Conservation (phyloP, 2,888 invertebrate species). For the Adelognathus sp. region DNA sequence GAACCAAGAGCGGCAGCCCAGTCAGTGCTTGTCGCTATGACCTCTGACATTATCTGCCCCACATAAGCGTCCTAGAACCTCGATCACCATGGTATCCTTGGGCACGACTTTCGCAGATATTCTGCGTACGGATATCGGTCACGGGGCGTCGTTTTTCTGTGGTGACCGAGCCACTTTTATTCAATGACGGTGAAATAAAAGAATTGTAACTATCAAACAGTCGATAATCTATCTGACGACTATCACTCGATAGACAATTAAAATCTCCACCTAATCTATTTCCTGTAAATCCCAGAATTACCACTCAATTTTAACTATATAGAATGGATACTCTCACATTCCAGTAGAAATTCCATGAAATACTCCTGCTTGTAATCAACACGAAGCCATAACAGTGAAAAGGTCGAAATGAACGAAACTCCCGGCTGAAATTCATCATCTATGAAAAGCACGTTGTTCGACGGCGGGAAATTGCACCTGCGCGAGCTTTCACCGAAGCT, state of each 20-base stretch:
- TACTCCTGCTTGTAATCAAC: not conserved
- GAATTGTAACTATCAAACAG: not conserved
- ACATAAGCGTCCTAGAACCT: constrained; percentile 64
- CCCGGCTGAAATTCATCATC: not conserved
- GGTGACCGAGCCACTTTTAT: constrained; percentile 32
- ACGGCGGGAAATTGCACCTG: constrained; percentile 35
- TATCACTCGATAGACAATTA: not conserved
- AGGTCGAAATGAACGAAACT: not conserved
- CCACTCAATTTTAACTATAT: not conserved
- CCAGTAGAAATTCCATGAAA: not conserved
- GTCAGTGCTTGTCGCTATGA: constrained; percentile 34
- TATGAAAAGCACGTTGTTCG: not conserved
- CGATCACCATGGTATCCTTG: constrained; percentile 44
- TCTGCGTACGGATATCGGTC: constrained; percentile 29
- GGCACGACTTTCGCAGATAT: constrained; percentile 8
- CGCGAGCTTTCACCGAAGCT: constrained; percentile 25
- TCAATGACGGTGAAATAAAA: not conserved
- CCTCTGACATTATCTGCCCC: constrained; percentile 70
- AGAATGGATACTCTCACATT: not conserved
- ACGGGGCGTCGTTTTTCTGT: constrained; percentile 21
- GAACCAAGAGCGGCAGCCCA: not conserved
- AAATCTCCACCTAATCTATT: too few species aligned
- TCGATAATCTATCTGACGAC: not conserved
- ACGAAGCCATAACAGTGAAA: not conserved
- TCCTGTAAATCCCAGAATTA: not conserved